Evolutionary conservation across 2,888 invertebrate genomes (phyloP), one percentile per base, ranked within the genome.

Genomic region (Xestia c-nigrum): DNA sequence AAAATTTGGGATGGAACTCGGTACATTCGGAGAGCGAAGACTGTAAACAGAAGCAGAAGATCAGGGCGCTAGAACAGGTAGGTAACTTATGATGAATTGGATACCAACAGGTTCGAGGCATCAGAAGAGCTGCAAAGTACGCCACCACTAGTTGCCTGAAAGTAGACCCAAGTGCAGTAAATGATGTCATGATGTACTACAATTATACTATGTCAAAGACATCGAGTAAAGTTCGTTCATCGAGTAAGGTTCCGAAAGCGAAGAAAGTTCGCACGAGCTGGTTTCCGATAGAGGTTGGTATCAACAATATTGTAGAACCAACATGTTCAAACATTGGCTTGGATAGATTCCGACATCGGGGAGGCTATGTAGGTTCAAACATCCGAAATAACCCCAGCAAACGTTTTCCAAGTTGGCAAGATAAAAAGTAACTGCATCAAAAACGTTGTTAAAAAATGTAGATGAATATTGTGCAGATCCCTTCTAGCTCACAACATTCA

Each of bases 71-170:
- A 81, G 74, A 55, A 46, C 78, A 70, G 83, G 85, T 85, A 74
- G 74, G 85, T 73, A 72, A 84, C 78, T 81, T 59, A 84, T 81
- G 63, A 70, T 84, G 72, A 81, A 84, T 78, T 81, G 81, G 83
- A 84, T 78, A 78, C 83, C 85, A 85, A 84, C 83, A 84, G 85
- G 85, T 81, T 59, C 78, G 21, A 78, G 72, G 72, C 72, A 78
- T 74, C 74, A 55, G 81, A 70, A 74, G 83, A 78, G 57, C 69
- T 16, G 81, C 81, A 72, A 78, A 78, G 47, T 85, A 74, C 85
- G 50, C 72, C 81, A 85, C 78, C 3, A 65, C 81, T 85, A 77
- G 24, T 81, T 74, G 81, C 66, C 72, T 78, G 64, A 72, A 78
- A 64, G 55, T 74, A 77, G 69, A 85, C 63, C 52, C 72, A 55